Percentiles rank a stretch among this genome's conserved stretches.
Conservation (phyloP, 37 sponge, comb jelly and placozoan species). For the Oscarella lobularis region DNA sequence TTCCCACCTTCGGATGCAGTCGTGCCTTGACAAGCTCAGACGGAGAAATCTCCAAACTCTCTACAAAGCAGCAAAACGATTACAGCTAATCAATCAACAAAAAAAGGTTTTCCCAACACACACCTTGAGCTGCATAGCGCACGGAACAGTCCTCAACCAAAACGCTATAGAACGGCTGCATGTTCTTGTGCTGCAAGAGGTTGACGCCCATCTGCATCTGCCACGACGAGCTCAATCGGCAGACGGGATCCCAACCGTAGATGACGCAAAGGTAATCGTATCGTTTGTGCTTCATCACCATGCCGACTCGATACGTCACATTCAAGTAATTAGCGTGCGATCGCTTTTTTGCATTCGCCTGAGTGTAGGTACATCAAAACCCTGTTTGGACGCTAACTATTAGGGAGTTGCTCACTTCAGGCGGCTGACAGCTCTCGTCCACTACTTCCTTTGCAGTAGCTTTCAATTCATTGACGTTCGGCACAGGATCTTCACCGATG, state of each 20-base stretch:
- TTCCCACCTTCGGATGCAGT: conserved; percentile 35
- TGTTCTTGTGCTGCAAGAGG: conserved; percentile 12
- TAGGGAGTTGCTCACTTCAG: too few relatives aligned
- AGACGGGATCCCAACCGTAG: conserved; percentile 61
- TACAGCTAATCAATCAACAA: neutral
- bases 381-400: too few relatives aligned
- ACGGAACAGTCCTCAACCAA: conserved; percentile 61
- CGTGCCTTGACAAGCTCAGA: conserved; percentile 8
- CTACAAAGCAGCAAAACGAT: conserved; percentile 3
- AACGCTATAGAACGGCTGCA: conserved; percentile 72
- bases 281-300: conserved; percentile 27
- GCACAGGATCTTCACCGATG: too few relatives aligned
- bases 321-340: neutral
- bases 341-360: neutral
- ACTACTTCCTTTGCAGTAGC: neutral
- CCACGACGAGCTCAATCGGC: conserved; percentile 52
- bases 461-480: too few relatives aligned
- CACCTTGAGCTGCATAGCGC: conserved; percentile 73
- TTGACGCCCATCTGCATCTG: conserved; percentile 54
- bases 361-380: too few relatives aligned
- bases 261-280: conserved; percentile 73
- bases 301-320: conserved; percentile 11
- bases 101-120: neutral
- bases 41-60: conserved; percentile 18
- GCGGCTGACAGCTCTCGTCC: conserved; percentile 4